These are phyloP conservation scores for Cryptus viduatorius DNA, from an alignment of 2,888 invertebrate genomes.

Conservation along the genomic window DNA sequence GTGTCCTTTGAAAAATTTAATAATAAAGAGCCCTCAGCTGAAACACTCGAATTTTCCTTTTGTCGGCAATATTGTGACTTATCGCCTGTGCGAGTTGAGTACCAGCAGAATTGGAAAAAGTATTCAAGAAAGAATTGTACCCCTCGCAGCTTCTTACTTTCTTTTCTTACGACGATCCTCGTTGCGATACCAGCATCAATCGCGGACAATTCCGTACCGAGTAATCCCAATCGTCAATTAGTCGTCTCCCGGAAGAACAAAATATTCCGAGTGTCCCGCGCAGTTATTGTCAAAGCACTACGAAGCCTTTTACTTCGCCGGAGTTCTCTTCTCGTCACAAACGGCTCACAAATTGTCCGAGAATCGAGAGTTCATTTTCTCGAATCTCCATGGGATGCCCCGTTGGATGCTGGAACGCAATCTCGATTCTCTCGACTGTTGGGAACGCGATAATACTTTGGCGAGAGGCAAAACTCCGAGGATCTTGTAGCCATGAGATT, in stretches of 20 bases:
- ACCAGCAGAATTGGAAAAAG: slow-evolving; percentile 38
- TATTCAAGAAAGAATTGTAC: slow-evolving; percentile 40
- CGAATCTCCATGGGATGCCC: slow-evolving; percentile 21
- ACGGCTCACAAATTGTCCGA: slow-evolving; percentile 28
- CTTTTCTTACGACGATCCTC: neutral
- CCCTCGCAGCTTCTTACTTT: slow-evolving; percentile 25
- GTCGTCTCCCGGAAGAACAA: slow-evolving; percentile 7
- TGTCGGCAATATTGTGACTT: slow-evolving; percentile 57
- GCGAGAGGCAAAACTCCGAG: slow-evolving; percentile 38
- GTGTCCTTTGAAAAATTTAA: slow-evolving; percentile 68
- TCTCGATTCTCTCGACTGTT: slow-evolving; percentile 48
- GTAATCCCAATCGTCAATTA: slow-evolving; percentile 40
- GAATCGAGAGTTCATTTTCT: neutral
- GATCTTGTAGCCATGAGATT: slow-evolving; percentile 2
- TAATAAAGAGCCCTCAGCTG: slow-evolving; percentile 56
- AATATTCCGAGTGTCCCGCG: neutral
- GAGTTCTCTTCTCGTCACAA: slow-evolving; percentile 16
- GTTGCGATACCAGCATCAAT: slow-evolving; percentile 57
- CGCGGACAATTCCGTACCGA: neutral
- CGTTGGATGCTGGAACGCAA: slow-evolving; percentile 9
- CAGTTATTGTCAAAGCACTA: slow-evolving; percentile 45
- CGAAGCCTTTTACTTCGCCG: neutral
- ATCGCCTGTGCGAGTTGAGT: slow-evolving; percentile 6
- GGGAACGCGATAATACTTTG: slow-evolving; percentile 54
- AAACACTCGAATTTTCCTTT: slow-evolving; percentile 50